Conservation (phyloP, 1,140 invertebrate genomes). For the Rhyacophila brunnea region DNA sequence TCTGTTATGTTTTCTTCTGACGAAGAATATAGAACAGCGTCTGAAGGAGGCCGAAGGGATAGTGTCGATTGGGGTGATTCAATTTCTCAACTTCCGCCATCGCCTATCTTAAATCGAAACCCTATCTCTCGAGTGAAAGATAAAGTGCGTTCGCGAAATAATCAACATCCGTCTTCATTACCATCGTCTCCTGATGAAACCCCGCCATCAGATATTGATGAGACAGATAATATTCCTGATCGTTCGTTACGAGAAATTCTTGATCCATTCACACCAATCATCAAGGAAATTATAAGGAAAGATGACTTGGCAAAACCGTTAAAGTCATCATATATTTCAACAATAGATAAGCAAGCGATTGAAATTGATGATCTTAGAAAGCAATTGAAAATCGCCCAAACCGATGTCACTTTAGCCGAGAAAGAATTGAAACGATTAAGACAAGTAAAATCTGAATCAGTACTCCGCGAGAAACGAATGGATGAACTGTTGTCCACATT, state of each 20-base stretch:
- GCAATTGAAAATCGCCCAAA: slow-evolving; percentile 48
- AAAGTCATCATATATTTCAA: slow-evolving; percentile 54
- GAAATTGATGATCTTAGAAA: slow-evolving; percentile 67
- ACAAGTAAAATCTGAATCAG: slow-evolving; percentile 63
- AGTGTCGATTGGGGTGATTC: slow-evolving; percentile 66
- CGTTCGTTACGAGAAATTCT: slow-evolving; percentile 38
- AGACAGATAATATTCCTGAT: slow-evolving; percentile 52
- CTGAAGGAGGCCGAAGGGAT: slow-evolving; percentile 67
- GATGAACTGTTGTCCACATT: slow-evolving; percentile 66
- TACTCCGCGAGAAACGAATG: slow-evolving; percentile 68
- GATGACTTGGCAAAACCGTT: slow-evolving; percentile 50
- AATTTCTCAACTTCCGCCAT: slow-evolving; percentile 64
- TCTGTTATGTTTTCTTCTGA: slow-evolving; percentile 76
- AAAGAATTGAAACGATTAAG: slow-evolving; percentile 69
- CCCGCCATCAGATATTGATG: slow-evolving; percentile 46
- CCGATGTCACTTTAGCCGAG: slow-evolving; percentile 54
- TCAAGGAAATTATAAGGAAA: slow-evolving; percentile 47
- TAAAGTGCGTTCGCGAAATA: slow-evolving; percentile 61
- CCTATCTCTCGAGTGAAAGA: slow-evolving; percentile 77
- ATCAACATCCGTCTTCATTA: slow-evolving; percentile 56
- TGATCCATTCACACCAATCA: slow-evolving; percentile 28
- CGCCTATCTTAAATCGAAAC: slow-evolving; percentile 69
- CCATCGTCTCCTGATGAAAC: slow-evolving; percentile 54
- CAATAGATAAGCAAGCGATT: slow-evolving; percentile 64
- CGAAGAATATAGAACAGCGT: slow-evolving; percentile 82